A percentile compares a stretch with the other conserved stretches of the same genome.
phyloP scores from a whole-genome alignment of 2,113 vertebrate genomes.

The Corythornis cristatus region DNA sequence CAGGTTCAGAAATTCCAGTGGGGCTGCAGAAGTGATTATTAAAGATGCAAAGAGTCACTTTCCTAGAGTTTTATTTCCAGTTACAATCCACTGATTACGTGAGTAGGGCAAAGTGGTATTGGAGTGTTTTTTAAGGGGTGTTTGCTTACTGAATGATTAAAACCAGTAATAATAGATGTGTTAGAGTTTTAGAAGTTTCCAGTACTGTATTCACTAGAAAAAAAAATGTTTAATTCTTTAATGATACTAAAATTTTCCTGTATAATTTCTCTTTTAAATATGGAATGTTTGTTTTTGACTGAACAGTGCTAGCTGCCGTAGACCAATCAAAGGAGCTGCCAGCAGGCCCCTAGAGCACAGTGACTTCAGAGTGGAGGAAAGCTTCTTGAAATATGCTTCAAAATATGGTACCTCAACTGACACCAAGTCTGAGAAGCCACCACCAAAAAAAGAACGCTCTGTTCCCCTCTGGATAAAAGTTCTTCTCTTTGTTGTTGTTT shows the following conservation, averaged over 20 bases:
- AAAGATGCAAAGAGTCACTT: background rate
- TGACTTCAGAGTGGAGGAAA: conserved; percentile 82
- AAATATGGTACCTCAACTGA: conserved; percentile 75
- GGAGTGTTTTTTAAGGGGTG: background rate
- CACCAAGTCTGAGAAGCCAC: conserved; percentile 70
- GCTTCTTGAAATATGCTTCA: conserved; percentile 74
- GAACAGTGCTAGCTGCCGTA: conserved; percentile 89
- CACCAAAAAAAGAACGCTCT: conserved; percentile 71
- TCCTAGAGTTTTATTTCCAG: background rate
- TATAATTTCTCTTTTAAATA: background rate
- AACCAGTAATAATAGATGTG: too few species aligned
- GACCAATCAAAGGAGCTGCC: conserved; percentile 91
- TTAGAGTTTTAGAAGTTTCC: background rate
- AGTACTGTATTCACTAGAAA: background rate
- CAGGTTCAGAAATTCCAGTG: background rate
- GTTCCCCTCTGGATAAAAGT: conserved; percentile 90
- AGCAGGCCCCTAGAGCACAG: conserved; percentile 81
- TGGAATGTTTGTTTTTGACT: background rate
- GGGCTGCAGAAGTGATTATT: background rate
- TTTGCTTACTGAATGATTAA: background rate
- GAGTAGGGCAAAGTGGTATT: background rate
- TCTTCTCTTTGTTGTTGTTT: conserved; percentile 80
- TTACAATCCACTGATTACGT: background rate
- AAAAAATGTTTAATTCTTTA: background rate
- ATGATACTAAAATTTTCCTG: background rate